Evolutionary conservation across 2,888 invertebrate species (phyloP).

Genomic region (Pollenia labialis): DNA sequence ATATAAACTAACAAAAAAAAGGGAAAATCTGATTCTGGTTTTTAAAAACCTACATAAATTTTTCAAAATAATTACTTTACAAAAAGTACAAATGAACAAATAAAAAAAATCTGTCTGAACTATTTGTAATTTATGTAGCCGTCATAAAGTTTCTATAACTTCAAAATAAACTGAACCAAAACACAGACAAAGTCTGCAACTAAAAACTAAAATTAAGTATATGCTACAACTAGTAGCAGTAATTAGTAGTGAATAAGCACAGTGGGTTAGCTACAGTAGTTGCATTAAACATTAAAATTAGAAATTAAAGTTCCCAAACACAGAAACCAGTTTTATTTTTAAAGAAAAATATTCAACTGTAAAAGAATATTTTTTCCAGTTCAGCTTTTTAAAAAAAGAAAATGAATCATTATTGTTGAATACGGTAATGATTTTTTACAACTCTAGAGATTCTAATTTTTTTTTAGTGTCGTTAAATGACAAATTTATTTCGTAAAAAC

Average conservation of each 20-base stretch:
- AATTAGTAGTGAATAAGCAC: constrained; percentile 30
- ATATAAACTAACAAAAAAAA: constrained; percentile 8
- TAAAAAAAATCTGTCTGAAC: neutral
- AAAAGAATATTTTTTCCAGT: neutral
- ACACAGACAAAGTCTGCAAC: neutral
- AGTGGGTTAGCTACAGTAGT: constrained; percentile 46
- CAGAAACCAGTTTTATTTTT: constrained; percentile 50
- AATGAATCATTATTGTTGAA: constrained; percentile 8
- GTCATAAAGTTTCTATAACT: constrained; percentile 15
- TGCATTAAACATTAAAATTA: neutral
- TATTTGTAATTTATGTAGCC: constrained; percentile 8
- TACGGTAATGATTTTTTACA: constrained; percentile 14
- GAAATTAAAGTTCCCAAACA: neutral
- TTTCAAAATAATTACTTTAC: constrained; percentile 23
- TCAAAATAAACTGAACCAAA: constrained; percentile 11
- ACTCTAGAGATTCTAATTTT: constrained; percentile 3
- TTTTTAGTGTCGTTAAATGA: constrained; percentile 42
- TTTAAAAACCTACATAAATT: constrained; percentile 52
- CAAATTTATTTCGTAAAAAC: constrained; percentile 38
- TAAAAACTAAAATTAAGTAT: neutral
- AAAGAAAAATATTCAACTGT: neutral
- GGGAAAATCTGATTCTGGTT: constrained; percentile 42
- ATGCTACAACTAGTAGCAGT: neutral
- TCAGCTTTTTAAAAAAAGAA: neutral
- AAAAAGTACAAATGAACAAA: constrained; percentile 29